Percentiles rank a stretch among this genome's conserved stretches.
phyloP scores from a whole-genome alignment of 1,140 invertebrate species.

The Colletes latitarsis region DNA sequence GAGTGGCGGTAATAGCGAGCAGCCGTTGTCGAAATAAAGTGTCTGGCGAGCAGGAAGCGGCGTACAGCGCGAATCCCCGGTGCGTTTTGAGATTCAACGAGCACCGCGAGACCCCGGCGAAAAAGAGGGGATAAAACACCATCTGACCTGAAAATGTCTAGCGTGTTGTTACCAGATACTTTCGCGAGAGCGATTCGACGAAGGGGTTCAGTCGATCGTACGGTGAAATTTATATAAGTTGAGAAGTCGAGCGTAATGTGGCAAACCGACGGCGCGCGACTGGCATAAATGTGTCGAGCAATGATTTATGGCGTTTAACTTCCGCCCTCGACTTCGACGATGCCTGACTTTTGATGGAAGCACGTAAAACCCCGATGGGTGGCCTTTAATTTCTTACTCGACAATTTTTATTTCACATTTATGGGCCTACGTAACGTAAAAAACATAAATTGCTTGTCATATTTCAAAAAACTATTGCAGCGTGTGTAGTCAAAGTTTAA shows the following conservation, averaged over 20 bases:
- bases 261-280: slow-evolving; percentile 69
- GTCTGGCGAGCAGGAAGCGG: no score
- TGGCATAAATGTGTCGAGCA: slow-evolving; percentile 70
- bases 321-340: slow-evolving; percentile 24
- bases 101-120: background rate
- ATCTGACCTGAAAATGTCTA: slow-evolving; percentile 39
- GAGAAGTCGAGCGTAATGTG: slow-evolving; percentile 73
- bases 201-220: slow-evolving; percentile 31
- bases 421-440: no score
- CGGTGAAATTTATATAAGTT: slow-evolving; percentile 73
- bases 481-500: no score
- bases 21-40: slow-evolving; percentile 23
- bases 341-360: slow-evolving; percentile 4
- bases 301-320: slow-evolving; percentile 70
- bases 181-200: slow-evolving; percentile 32
- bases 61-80: background rate
- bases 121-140: background rate
- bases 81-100: background rate
- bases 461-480: no score
- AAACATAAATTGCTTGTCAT: no score
- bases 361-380: background rate
- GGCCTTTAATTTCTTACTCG: background rate
- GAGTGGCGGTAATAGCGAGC: background rate
- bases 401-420: background rate
- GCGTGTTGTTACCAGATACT: slow-evolving; percentile 8